Evolutionary conservation across 37 sponge, comb jelly and placozoan species (phyloP), one percentile per base, ranked within the genome.

Genomic region (Axinella damicornis): DNA sequence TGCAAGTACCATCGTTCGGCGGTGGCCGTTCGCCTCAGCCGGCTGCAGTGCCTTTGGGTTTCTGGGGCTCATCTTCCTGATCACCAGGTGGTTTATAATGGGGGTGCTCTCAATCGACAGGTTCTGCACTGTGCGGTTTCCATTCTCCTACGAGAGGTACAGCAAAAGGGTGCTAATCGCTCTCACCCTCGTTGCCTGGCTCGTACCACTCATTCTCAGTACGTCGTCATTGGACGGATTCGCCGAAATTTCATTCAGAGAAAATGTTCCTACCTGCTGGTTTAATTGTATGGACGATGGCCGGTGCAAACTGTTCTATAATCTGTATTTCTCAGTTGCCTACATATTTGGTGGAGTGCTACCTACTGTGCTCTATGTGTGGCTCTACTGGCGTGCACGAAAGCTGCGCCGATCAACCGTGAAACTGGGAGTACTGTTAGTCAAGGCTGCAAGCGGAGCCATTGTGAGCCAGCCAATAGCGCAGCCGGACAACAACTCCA

Each of bases 11-110:
- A 18, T 40, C 5, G 34, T 54, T 28, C 15, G 39, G 55, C 31
- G 34, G 0, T 85, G 85, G 85, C 18, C 28, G 39, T 85, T 85
- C 33, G 52, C 46, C 0, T 34, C 55, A 0, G 32, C 0, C 0
- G 77, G 77, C 56, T 85, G 85, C 60, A 36, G 19, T 22, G 59
- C 57, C 15, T 76, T 76, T 35, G 85, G 85, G 9, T 32, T 77
- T 21, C 67, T 85, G 16, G 66, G 54, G 28, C 55, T 68, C 20
- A 2, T 76, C 22, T 76, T 76, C n/a, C 22, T 85, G 25, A 59
- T 65, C 27, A 69, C 70, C 32, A 56, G 79, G 21, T 85, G 85
- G 85, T 19, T 85, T 6, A 14, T 67, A 9, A 65, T 85, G 70
- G 70, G 63, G 21, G 54, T 85, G 21, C 31, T 85, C 30, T 66